phyloP scores from a whole-genome alignment of 2,113 vertebrate genomes.

The Leiothrix lutea region DNA sequence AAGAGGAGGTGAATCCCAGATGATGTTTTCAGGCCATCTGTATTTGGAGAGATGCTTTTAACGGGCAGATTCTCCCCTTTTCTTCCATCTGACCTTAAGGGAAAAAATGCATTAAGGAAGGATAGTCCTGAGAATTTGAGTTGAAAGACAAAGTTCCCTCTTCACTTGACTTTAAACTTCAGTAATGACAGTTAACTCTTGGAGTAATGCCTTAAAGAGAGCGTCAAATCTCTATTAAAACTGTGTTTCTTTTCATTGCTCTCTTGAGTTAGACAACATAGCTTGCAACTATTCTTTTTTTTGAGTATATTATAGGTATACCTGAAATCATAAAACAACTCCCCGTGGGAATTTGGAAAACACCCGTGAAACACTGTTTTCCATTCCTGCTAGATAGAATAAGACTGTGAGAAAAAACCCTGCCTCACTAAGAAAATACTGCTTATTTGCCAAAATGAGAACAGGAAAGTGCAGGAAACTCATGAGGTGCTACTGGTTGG shows the following conservation, averaged over 20 bases:
- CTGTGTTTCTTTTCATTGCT: neutral
- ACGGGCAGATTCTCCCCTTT: neutral
- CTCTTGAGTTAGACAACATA: neutral
- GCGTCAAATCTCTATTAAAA: neutral
- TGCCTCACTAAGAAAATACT: neutral
- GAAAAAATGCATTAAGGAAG: conserved; percentile 42
- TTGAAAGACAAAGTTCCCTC: neutral
- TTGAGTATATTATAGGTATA: neutral
- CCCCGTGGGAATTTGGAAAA: neutral
- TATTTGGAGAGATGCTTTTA: conserved; percentile 46
- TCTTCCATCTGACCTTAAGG: conserved; percentile 36
- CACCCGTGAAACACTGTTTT: neutral
- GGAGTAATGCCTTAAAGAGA: neutral
- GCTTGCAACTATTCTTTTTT: neutral
- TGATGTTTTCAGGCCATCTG: conserved; percentile 4
- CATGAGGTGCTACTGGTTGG: neutral
- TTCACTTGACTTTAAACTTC: neutral
- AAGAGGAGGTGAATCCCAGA: conserved; percentile 7
- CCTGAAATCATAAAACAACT: neutral
- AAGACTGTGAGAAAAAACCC: neutral
- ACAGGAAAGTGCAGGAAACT: neutral
- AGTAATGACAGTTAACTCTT: neutral
- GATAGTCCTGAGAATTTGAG: neutral
- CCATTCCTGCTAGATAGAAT: neutral
- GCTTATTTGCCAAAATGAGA: neutral